phyloP scores from a whole-genome alignment of 2,888 invertebrate species.

The Glyphotaelius pellucidus region DNA sequence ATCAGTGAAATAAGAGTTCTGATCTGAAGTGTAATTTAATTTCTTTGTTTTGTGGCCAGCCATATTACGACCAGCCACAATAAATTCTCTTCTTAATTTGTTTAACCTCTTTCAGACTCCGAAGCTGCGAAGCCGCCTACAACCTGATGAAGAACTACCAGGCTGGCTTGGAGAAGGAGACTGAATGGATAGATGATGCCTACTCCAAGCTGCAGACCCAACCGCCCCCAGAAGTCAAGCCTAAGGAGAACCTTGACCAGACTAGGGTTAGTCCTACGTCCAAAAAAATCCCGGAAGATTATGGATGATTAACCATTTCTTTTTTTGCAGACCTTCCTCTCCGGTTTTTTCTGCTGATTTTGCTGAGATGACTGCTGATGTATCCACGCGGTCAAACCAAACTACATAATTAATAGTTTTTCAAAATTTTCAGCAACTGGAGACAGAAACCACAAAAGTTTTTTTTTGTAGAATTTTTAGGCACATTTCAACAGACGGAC shows the following conservation, averaged over 20 bases:
- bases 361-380: neutral
- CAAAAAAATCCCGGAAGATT: constrained; percentile 13
- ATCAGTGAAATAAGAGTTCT: no score
- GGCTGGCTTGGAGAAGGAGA: constrained; percentile 91
- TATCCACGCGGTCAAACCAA: neutral
- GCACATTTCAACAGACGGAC: neutral
- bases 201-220: constrained; percentile 87
- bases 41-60: no score
- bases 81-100: neutral
- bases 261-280: constrained; percentile 81
- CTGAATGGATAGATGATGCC: constrained; percentile 92
- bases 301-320: constrained; percentile 36
- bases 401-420: neutral
- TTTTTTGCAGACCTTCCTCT: constrained; percentile 24
- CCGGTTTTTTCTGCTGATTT: neutral
- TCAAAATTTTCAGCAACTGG: neutral
- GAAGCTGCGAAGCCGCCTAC: constrained; percentile 94
- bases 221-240: constrained; percentile 82
- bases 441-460: neutral
- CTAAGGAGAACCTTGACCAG: constrained; percentile 87
- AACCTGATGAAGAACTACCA: constrained; percentile 94
- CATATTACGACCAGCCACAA: no score
- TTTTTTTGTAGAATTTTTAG: neutral
- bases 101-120: constrained; percentile 80
- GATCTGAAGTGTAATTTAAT: no score